These are phyloP conservation scores for Lathronympha strigana DNA, from an alignment of 2,888 invertebrate genomes.

Conservation along the genomic window DNA sequence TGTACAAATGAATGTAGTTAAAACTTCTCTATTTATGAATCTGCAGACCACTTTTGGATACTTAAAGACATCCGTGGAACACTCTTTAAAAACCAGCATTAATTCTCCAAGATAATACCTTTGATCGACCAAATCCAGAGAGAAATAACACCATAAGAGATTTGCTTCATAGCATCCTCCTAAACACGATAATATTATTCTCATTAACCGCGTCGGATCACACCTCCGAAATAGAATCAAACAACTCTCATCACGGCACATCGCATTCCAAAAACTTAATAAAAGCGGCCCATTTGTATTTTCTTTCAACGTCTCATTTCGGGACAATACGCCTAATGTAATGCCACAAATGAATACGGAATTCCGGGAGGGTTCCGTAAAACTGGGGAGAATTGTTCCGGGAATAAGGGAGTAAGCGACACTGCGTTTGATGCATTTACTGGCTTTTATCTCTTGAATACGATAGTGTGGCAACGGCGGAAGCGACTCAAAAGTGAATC, in stretches of 20 bases:
- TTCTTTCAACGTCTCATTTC: conserved; percentile 71
- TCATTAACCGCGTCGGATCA: background rate
- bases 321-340: conserved; percentile 77
- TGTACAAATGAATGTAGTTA: no score
- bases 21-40: no score
- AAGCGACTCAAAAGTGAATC: conserved; percentile 63
- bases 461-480: conserved; percentile 54
- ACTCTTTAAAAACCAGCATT: no score
- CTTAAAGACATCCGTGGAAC: no score
- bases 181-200: background rate
- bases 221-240: conserved; percentile 48
- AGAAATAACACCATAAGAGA: background rate
- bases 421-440: conserved; percentile 9
- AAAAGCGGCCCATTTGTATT: conserved; percentile 67
- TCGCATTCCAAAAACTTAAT: conserved; percentile 63
- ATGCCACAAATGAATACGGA: conserved; percentile 77
- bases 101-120: no score
- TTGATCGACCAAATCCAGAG: no score
- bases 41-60: no score
- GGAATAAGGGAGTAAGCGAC: conserved; percentile 10
- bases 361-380: conserved; percentile 67
- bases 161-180: background rate
- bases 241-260: conserved; percentile 54
- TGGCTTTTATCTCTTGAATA: conserved; percentile 14
- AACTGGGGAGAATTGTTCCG: conserved; percentile 53